Base-by-base conservation (phyloP, 2,888 invertebrate species). In the Tenthredo amoena region DNA sequence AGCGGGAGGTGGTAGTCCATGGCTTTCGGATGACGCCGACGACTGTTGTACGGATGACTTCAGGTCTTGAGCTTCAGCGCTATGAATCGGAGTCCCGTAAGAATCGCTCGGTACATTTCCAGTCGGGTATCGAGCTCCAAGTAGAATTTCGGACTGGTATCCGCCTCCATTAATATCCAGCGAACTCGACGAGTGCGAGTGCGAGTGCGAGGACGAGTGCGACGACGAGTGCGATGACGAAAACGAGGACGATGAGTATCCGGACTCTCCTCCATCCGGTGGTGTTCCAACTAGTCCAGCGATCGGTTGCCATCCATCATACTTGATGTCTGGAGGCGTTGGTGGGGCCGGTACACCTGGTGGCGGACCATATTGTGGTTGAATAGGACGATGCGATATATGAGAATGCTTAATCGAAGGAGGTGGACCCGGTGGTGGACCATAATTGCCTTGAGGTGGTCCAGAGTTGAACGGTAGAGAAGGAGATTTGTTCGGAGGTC, bases 221-320 rank as follows among this genome's bases (percentile, higher is more conserved):
- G 81, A 82, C 6, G 50, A 81, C 21, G 68, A 68, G 10, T 58
- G 21, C 31, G 85, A 85, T 15, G 81, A 50, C n/a, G 81, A 68
- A 21, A n/a, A 85, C 34, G 77, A 65, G 10, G 68, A 79, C 12
- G 72, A 84, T 10, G 76, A 84, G 74, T 74, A 58, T n/a, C 74
- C 84, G 43, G 83, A 26, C 34, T 83, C 65, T 40, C 68, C 85
- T 55, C 85, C 87, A 31, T 86, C 87, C 55, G 62, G 40, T 21
- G 91, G 89, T 71, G 86, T 89, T 89, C 83, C 91, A 88, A 93
- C 92, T 0, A 96, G 95, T 0, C 97, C 97, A 10, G 97, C 96
- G 86, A 98, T 97, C 31, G 98, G 98, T 91, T 96, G 97, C 98
- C 98, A 98, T 40, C 98, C 98, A 89, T 98, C 98, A 90, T 97